Percentiles rank a stretch among this genome's conserved stretches.
Conservation (phyloP, 2,888 invertebrate species). For the Gryllus longicercus region DNA sequence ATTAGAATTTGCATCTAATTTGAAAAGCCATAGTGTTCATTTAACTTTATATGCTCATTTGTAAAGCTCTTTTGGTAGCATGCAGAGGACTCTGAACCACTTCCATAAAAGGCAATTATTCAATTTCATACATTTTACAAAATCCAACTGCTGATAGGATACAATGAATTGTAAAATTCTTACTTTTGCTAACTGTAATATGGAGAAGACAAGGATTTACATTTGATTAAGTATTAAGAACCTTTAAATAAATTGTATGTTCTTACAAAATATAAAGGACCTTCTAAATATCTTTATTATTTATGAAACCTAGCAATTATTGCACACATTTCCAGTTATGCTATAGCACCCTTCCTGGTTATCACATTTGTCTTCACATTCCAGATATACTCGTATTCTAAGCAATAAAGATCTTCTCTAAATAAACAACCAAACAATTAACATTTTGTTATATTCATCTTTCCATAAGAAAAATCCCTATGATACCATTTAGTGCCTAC, state of each 20-base stretch:
- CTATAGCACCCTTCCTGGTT: conserved; percentile 24
- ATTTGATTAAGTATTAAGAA: background rate
- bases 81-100: conserved; percentile 19
- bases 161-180: conserved; percentile 5
- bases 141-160: conserved; percentile 1
- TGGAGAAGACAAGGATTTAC: conserved; percentile 17
- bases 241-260: conserved; percentile 11
- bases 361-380: conserved; percentile 19
- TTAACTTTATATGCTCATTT: conserved; percentile 17
- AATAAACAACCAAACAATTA: background rate
- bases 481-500: conserved; percentile 1
- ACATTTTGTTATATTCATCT: background rate
- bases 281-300: background rate
- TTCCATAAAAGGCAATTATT: conserved; percentile 20
- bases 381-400: background rate
- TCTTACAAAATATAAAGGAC: background rate
- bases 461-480: background rate
- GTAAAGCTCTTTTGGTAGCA: conserved; percentile 18
- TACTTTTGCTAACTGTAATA: conserved; percentile 17
- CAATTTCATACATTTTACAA: background rate
- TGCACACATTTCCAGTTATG: conserved; percentile 18
- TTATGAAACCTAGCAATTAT: conserved; percentile 20
- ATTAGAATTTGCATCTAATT: conserved; percentile 20
- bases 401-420: background rate
- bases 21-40: conserved; percentile 7